phyloP scores from a whole-genome alignment of 2,888 invertebrate species.

The Lasioglossum morio region DNA sequence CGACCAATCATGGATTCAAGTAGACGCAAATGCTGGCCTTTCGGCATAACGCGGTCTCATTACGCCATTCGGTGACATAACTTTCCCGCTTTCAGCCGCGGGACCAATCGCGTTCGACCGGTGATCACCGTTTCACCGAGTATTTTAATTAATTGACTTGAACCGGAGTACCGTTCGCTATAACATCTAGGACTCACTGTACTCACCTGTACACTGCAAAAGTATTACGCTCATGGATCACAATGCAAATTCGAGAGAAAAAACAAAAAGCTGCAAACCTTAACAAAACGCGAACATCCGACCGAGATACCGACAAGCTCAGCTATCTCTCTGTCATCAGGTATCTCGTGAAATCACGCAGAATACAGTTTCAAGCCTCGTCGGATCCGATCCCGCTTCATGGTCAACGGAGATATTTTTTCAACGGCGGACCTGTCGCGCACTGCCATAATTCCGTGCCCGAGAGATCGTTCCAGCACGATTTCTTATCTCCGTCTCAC shows the following conservation, averaged over 20 bases:
- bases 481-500: background rate
- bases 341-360: constrained; percentile 38
- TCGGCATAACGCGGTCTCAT: constrained; percentile 59
- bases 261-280: background rate
- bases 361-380: constrained; percentile 9
- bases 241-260: constrained; percentile 17
- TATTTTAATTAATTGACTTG: background rate
- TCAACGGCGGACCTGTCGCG: background rate
- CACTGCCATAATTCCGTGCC: background rate
- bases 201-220: background rate
- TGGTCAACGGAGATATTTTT: constrained; percentile 8
- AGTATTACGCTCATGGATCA: too few species aligned
- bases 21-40: constrained; percentile 50
- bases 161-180: background rate
- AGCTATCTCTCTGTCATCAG: background rate
- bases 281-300: constrained; percentile 5
- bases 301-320: constrained; percentile 5
- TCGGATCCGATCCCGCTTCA: constrained; percentile 5
- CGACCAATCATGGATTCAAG: constrained; percentile 45
- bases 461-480: background rate
- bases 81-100: constrained; percentile 23
- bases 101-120: constrained; percentile 12
- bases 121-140: background rate
- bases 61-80: constrained; percentile 65
- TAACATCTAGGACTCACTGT: background rate